These are phyloP conservation scores for Anarrhichthys ocellatus DNA, from an alignment of 2,113 vertebrate genomes.

Conservation along the genomic window DNA sequence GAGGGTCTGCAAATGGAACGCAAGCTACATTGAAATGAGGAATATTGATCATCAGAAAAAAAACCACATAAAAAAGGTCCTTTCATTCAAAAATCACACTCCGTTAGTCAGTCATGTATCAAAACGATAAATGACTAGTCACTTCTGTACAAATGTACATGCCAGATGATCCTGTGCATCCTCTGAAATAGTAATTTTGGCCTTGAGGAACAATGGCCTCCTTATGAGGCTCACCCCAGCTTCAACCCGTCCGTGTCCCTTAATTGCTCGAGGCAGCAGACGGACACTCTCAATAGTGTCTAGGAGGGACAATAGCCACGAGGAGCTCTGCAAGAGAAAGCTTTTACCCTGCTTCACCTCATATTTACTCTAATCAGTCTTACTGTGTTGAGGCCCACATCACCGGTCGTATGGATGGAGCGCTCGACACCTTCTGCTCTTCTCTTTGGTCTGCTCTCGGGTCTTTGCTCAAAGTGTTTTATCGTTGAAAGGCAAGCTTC, in stretches of 20 bases:
- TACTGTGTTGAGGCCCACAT: constrained; percentile 62
- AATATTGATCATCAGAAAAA: background rate
- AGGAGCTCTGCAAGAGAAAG: constrained; percentile 52
- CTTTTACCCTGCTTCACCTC: constrained; percentile 61
- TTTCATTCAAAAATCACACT: background rate
- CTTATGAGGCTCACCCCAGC: constrained; percentile 41
- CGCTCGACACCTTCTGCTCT: background rate
- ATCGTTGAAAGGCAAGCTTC: background rate
- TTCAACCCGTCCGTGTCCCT: constrained; percentile 23
- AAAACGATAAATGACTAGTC: constrained; percentile 9
- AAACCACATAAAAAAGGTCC: background rate
- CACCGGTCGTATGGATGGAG: constrained; percentile 1
- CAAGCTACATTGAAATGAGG: background rate
- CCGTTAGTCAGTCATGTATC: background rate
- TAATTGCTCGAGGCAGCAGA: constrained; percentile 51
- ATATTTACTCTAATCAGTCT: constrained; percentile 73
- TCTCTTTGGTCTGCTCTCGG: background rate
- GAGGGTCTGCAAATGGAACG: constrained; percentile 2
- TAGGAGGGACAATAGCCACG: constrained; percentile 65
- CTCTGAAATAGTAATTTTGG: constrained; percentile 15
- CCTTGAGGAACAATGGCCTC: constrained; percentile 46
- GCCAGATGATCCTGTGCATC: background rate
- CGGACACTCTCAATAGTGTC: constrained; percentile 58
- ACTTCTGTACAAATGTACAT: background rate
- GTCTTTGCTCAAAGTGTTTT: background rate